Percentiles rank a stretch among this genome's conserved stretches.
These are phyloP conservation scores for Aphelocoma californica DNA, from an alignment of 2,797 vertebrate species.

Conservation along the genomic window DNA sequence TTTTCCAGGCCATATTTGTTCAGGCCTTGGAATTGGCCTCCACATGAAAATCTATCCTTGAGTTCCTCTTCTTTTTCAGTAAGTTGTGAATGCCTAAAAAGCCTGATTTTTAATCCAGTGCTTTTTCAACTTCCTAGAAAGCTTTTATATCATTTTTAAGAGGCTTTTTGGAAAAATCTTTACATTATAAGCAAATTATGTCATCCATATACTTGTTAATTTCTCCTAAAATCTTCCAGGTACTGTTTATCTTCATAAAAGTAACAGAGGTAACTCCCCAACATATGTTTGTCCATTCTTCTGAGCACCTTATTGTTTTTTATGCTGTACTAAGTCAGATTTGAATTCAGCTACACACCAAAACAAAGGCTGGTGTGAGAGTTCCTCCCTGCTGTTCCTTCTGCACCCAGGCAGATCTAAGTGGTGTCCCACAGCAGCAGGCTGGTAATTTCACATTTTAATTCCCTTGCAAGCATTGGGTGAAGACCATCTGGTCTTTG, in stretches of 20 bases:
- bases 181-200: not conserved
- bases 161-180: not conserved
- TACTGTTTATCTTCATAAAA: not conserved
- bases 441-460: conserved; percentile 16
- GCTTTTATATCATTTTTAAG: not conserved
- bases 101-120: not conserved
- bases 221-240: not conserved
- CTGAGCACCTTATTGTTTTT: not conserved
- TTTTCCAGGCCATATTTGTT: not conserved
- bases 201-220: not conserved
- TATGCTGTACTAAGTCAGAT: not conserved
- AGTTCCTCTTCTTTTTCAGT: not conserved
- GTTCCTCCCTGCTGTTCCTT: not conserved
- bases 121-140: not conserved
- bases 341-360: not conserved
- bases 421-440: conserved; percentile 1
- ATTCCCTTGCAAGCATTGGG: not conserved
- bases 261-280: not conserved
- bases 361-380: not conserved
- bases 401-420: not conserved
- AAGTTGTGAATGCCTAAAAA: not conserved
- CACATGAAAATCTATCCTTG: not conserved
- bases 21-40: not conserved
- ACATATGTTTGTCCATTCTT: not conserved
- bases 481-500: conserved; percentile 35